Conservation (phyloP, 2,888 invertebrate species). For the Ischnura elegans region DNA sequence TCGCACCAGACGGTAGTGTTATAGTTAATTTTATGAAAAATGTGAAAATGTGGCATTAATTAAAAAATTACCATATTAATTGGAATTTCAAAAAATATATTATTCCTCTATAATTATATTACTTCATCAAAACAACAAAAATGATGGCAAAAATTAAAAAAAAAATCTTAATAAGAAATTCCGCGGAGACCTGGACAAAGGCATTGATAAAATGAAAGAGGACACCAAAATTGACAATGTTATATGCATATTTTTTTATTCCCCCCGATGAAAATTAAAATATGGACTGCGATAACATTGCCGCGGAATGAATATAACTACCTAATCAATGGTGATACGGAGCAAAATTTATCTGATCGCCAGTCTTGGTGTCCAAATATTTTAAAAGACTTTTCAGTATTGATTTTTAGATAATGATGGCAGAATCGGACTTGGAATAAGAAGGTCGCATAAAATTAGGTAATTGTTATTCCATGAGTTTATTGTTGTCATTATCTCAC, state of each 20-base stretch:
- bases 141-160: not conserved
- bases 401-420: not conserved
- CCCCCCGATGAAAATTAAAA: not conserved
- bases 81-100: not conserved
- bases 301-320: not conserved
- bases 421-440: too few relatives aligned
- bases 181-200: not conserved
- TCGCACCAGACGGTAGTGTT: not conserved
- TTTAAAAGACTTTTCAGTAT: not conserved
- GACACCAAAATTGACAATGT: not conserved
- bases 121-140: not conserved
- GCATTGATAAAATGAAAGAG: not conserved
- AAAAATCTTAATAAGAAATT: not conserved
- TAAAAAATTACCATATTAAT: conserved; percentile 16
- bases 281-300: not conserved
- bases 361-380: not conserved
- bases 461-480: too few relatives aligned
- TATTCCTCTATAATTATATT: not conserved
- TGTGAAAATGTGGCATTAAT: not conserved
- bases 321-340: not conserved
- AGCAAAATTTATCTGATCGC: not conserved
- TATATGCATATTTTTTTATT: not conserved
- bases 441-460: too few relatives aligned
- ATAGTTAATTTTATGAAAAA: not conserved
- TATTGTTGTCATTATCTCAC: too few relatives aligned